A percentile compares a stretch with the other conserved stretches of the same genome.
Conservation (phyloP, 2,113 vertebrate genomes). For the Actinemys pallida region DNA sequence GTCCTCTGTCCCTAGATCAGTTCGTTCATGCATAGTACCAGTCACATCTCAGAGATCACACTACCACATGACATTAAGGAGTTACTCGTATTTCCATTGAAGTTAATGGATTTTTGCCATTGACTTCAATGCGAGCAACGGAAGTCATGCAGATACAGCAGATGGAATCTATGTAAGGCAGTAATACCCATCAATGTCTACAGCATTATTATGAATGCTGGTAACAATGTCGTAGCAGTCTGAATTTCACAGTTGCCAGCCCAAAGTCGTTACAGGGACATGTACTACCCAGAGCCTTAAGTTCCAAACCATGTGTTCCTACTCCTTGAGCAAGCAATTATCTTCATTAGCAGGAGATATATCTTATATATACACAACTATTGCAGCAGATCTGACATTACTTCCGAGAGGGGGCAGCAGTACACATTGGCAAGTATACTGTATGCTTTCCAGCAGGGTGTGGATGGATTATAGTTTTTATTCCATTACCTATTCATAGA, state of each 20-base stretch:
- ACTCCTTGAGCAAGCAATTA: neutral
- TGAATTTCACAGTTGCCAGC: neutral
- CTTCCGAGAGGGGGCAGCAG: fast-evolving
- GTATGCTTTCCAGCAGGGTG: neutral
- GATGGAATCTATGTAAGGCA: too few species aligned
- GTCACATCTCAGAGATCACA: neutral
- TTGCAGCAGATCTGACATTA: neutral
- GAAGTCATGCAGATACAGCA: too few species aligned
- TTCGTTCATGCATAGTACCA: neutral
- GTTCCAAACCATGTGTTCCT: neutral
- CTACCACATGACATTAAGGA: fast-evolving
- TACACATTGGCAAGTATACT: neutral
- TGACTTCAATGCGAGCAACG: too few species aligned
- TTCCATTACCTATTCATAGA: neutral
- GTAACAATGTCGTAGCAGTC: too few species aligned
- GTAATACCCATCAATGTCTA: too few species aligned
- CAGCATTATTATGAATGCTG: too few species aligned
- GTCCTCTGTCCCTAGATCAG: neutral
- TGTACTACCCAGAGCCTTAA: fast-evolving
- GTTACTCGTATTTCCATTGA: neutral
- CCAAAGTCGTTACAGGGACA: fast-evolving
- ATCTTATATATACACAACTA: neutral
- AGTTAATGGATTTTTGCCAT: too few species aligned
- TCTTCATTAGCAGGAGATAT: neutral
- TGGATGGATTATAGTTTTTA: neutral